Percentiles rank a stretch among this genome's conserved stretches.
Evolutionary conservation across 2,888 invertebrate species (phyloP).

Genomic region (Alloscopus bannaensis): DNA sequence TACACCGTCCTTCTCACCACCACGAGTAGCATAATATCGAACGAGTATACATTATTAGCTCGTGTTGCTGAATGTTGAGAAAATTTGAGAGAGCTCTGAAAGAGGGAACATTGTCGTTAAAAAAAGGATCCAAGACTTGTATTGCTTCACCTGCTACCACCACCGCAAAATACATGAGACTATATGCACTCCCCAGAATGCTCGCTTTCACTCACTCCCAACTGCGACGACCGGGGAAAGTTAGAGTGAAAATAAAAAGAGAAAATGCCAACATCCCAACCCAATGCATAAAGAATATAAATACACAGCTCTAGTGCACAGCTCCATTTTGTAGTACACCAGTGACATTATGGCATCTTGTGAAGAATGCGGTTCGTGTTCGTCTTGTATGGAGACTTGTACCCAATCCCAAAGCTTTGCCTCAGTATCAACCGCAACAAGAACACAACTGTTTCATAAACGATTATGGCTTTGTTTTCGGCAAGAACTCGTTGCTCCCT

Average conservation of each 20-base stretch:
- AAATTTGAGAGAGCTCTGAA: background rate
- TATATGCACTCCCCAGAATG: too few species aligned
- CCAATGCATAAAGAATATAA: too few species aligned
- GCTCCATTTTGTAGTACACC: background rate
- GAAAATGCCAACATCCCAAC: too few species aligned
- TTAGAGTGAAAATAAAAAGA: background rate
- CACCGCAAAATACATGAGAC: too few species aligned
- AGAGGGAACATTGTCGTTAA: conserved; percentile 23
- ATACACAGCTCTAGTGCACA: background rate
- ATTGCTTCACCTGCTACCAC: conserved; percentile 55
- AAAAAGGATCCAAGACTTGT: too few species aligned
- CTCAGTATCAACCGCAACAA: conserved; percentile 49
- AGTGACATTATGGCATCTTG: background rate
- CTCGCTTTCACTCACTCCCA: background rate
- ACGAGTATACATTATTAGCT: conserved; percentile 20
- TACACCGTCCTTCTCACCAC: too few species aligned
- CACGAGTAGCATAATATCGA: background rate
- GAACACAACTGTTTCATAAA: conserved; percentile 54
- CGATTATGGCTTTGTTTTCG: conserved; percentile 52
- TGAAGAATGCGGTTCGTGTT: conserved; percentile 22
- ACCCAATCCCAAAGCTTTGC: background rate
- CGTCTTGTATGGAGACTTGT: conserved; percentile 18
- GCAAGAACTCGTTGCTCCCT: background rate
- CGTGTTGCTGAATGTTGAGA: background rate
- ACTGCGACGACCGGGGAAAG: background rate